Percentiles rank a stretch among this genome's conserved stretches.
Conservation (phyloP, 2,113 vertebrate genomes). For the Oryzias curvinotus region DNA sequence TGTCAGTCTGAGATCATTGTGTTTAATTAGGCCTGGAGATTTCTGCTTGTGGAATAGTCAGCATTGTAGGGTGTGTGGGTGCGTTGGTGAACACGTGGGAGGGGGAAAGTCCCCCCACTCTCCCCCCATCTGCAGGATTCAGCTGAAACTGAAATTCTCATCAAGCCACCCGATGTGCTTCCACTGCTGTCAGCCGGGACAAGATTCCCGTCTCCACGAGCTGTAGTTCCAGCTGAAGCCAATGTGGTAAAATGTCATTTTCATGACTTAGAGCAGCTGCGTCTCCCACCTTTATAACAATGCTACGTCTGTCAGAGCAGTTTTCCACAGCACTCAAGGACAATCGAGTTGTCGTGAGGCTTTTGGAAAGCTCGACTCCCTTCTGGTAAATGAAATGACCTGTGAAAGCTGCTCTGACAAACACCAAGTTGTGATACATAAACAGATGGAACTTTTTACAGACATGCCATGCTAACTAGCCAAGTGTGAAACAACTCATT, state of each 20-base stretch:
- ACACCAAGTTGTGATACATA: slow-evolving; percentile 32
- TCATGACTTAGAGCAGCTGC: slow-evolving; percentile 6
- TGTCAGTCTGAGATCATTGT: slow-evolving; percentile 39
- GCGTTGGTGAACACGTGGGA: slow-evolving; percentile 11
- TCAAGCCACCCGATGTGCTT: slow-evolving; percentile 37
- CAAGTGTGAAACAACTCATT: slow-evolving; percentile 61
- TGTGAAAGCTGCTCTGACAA: slow-evolving; percentile 39
- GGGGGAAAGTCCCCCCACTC: slow-evolving; percentile 20
- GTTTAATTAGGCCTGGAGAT: slow-evolving; percentile 42
- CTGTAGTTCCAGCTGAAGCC: slow-evolving; percentile 2
- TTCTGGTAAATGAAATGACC: slow-evolving; percentile 42
- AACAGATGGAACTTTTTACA: slow-evolving; percentile 54
- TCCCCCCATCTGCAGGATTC: slow-evolving; percentile 31
- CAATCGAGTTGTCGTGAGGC: slow-evolving; percentile 26
- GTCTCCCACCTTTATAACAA: slow-evolving; percentile 16
- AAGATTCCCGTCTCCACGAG: slow-evolving; percentile 8
- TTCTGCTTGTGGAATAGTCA: slow-evolving; percentile 33
- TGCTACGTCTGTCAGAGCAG: slow-evolving; percentile 18
- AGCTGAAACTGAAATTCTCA: slow-evolving; percentile 38
- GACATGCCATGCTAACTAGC: slow-evolving; percentile 27
- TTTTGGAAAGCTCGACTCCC: slow-evolving; percentile 27
- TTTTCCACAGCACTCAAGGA: slow-evolving; percentile 10
- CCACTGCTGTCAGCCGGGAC: slow-evolving; percentile 14
- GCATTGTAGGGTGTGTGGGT: background rate
- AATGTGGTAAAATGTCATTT: slow-evolving; percentile 18